A percentile compares a stretch with the other conserved stretches of the same genome.
Evolutionary conservation across 2,888 invertebrate species (phyloP).

Genomic region (Adelognathus sp.): DNA sequence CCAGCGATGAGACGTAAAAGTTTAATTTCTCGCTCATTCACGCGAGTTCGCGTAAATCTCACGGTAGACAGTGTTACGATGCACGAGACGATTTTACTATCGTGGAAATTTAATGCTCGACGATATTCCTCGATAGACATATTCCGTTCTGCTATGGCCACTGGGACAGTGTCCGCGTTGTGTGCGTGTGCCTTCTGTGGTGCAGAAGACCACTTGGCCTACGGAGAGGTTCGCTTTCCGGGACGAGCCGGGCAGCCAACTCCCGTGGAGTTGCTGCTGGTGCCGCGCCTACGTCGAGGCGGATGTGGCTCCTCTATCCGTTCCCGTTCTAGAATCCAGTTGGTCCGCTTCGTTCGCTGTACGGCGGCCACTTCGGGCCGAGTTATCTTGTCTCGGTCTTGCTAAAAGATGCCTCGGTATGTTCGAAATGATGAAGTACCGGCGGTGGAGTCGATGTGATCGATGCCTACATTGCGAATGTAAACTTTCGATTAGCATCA

Average conservation of each 20-base stretch:
- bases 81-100: constrained; percentile 53
- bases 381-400: constrained; percentile 24
- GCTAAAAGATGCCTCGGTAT: not conserved
- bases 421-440: not conserved
- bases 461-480: too few species aligned
- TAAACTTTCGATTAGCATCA: too few species aligned
- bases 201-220: not conserved
- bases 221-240: constrained; percentile 49
- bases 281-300: constrained; percentile 67
- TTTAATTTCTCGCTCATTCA: constrained; percentile 40
- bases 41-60: constrained; percentile 48
- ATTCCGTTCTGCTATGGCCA: constrained; percentile 13
- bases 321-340: constrained; percentile 75
- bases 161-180: not conserved
- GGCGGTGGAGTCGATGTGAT: not conserved
- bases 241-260: constrained; percentile 53
- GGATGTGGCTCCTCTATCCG: constrained; percentile 73
- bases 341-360: constrained; percentile 55
- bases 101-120: constrained; percentile 55
- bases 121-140: constrained; percentile 32
- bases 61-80: constrained; percentile 52
- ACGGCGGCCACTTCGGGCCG: constrained; percentile 14
- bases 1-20: constrained; percentile 33
- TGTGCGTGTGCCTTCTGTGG: constrained; percentile 14
- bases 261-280: constrained; percentile 49